These are phyloP conservation scores for Scarus forsteni DNA, from an alignment of 2,797 vertebrate genomes.

Conservation along the genomic window DNA sequence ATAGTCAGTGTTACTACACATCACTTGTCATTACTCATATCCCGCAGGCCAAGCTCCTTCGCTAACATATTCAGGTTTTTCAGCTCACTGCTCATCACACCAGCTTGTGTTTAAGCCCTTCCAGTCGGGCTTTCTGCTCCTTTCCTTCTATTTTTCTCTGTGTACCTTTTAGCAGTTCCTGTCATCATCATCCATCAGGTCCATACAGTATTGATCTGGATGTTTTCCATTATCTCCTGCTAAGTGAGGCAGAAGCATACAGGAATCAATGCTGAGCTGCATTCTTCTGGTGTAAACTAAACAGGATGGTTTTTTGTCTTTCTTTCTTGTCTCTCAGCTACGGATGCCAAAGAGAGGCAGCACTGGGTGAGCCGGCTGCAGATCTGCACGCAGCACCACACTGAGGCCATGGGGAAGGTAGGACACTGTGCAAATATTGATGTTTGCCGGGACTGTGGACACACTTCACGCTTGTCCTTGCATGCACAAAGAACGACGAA, in stretches of 20 bases:
- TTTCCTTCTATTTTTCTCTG: background rate
- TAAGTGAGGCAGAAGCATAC: slow-evolving; percentile 14
- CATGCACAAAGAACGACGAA: background rate
- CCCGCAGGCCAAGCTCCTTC: background rate
- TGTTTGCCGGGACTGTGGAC: background rate
- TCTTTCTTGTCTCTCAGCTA: slow-evolving; percentile 79
- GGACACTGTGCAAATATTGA: slow-evolving; percentile 5
- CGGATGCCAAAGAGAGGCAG: slow-evolving; percentile 97
- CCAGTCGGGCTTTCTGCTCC: background rate
- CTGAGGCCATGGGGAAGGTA: slow-evolving; percentile 99
- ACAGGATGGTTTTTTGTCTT: background rate
- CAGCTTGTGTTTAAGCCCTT: background rate
- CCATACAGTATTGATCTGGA: slow-evolving; percentile 63
- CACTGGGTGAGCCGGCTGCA: slow-evolving; percentile 99
- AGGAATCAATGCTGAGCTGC: slow-evolving; percentile 43
- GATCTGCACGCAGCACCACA: slow-evolving; percentile 98
- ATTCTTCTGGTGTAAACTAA: slow-evolving; percentile 18
- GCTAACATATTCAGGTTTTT: background rate
- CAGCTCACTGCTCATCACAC: background rate
- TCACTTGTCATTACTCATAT: too few species aligned
- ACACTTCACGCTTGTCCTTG: background rate
- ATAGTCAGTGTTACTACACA: too few species aligned
- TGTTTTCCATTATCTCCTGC: slow-evolving; percentile 67
- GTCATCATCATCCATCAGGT: slow-evolving; percentile 52
- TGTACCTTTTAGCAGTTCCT: background rate